These are phyloP conservation scores for Corydoras maculifer DNA, from an alignment of 2,113 vertebrate genomes.

Conservation along the genomic window DNA sequence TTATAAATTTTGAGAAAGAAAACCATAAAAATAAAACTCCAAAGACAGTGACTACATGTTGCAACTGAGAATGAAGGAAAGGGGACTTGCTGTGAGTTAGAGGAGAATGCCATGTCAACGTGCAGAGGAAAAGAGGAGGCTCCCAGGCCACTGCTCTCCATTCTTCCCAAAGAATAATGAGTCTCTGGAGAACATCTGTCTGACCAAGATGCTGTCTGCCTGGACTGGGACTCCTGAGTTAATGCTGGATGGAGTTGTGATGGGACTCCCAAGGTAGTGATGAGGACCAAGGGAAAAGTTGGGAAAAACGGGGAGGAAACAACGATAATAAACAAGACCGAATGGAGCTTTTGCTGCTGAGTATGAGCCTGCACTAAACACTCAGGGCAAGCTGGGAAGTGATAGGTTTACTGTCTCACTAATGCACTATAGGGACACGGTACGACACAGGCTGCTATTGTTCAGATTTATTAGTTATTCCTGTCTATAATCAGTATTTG, in stretches of 20 bases:
- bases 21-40: background rate
- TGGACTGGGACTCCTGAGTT: constrained; percentile 29
- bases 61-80: background rate
- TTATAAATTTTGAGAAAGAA: constrained; percentile 4
- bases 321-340: constrained; percentile 33
- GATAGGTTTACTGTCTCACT: constrained; percentile 17
- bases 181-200: constrained; percentile 18
- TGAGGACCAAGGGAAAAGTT: constrained; percentile 18
- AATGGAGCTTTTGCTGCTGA: constrained; percentile 9
- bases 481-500: background rate
- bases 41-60: background rate
- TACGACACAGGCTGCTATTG: background rate
- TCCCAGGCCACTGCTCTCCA: constrained; percentile 25
- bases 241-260: constrained; percentile 29
- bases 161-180: constrained; percentile 23
- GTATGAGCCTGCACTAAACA: constrained; percentile 6
- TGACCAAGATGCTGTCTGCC: constrained; percentile 26
- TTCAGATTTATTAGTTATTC: background rate
- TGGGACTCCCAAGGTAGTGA: constrained; percentile 30
- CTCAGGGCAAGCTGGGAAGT: constrained; percentile 2
- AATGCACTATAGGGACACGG: background rate
- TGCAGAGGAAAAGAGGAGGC: constrained; percentile 7
- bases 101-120: constrained; percentile 25
- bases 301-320: constrained; percentile 28
- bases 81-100: constrained; percentile 13